phyloP scores from a whole-genome alignment of 1,140 invertebrate genomes.

The Phthorimaea operculella region DNA sequence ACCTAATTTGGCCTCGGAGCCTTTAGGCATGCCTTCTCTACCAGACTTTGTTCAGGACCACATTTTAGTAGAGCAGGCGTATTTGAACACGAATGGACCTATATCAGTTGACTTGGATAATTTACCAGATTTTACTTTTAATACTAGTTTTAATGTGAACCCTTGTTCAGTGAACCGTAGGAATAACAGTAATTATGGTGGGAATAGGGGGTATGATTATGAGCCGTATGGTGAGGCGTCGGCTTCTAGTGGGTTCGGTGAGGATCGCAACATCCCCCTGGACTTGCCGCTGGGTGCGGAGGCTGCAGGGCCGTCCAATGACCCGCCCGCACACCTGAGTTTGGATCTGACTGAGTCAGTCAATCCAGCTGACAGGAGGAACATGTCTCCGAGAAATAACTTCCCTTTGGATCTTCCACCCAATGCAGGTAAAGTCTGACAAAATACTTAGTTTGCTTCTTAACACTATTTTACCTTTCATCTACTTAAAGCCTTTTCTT shows the following conservation, averaged over 20 bases:
- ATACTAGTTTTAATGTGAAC: slow-evolving; percentile 54
- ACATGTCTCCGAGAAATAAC: slow-evolving; percentile 47
- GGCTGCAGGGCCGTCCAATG: slow-evolving; percentile 42
- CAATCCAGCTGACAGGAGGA: slow-evolving; percentile 50
- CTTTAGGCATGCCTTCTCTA: slow-evolving; percentile 65
- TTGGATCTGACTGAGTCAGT: slow-evolving; percentile 63
- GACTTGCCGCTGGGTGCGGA: slow-evolving; percentile 55
- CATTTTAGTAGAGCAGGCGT: slow-evolving; percentile 71
- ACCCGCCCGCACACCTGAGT: slow-evolving; percentile 48
- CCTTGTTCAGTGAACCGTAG: slow-evolving; percentile 44
- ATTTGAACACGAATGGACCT: slow-evolving; percentile 62
- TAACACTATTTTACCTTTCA: too few relatives aligned
- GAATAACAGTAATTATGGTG: slow-evolving; percentile 40
- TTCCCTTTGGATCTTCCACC: slow-evolving; percentile 61
- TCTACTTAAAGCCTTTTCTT: too few relatives aligned
- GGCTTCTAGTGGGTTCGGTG: slow-evolving; percentile 34
- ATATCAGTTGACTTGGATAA: slow-evolving; percentile 67
- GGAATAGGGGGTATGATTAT: slow-evolving; percentile 51
- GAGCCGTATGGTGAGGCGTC: slow-evolving; percentile 41
- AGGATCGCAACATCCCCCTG: slow-evolving; percentile 47
- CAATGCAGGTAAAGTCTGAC: slow-evolving; percentile 49
- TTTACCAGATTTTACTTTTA: slow-evolving; percentile 72
- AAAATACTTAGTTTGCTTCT: too few relatives aligned
- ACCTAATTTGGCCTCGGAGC: slow-evolving; percentile 54
- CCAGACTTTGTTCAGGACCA: slow-evolving; percentile 78